These are phyloP conservation scores for Hirtodrosophila duncani DNA, from an alignment of 2,888 invertebrate genomes.

Conservation along the genomic window DNA sequence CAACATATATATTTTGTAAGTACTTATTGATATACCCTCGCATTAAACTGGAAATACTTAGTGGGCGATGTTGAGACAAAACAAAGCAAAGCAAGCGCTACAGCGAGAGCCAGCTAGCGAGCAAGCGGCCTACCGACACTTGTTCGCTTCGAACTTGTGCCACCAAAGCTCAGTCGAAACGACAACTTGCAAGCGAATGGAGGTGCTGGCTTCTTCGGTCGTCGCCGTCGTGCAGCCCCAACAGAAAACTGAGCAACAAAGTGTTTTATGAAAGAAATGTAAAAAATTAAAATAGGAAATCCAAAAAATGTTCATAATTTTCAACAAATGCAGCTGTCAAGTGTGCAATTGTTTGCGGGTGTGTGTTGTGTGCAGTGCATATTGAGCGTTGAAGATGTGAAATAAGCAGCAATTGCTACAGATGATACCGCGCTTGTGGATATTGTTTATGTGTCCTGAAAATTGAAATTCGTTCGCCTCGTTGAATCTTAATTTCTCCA, in stretches of 20 bases:
- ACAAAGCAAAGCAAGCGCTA: constrained; percentile 9
- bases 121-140: constrained; percentile 68
- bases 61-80: constrained; percentile 1
- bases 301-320: constrained; percentile 30
- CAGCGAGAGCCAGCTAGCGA: constrained; percentile 12
- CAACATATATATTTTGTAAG: no score
- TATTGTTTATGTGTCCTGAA: constrained; percentile 42
- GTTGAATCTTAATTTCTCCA: constrained; percentile 23
- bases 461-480: constrained; percentile 9
- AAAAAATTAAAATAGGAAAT: constrained; percentile 26
- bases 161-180: constrained; percentile 78
- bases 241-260: constrained; percentile 29
- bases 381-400: constrained; percentile 19
- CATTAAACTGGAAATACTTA: constrained; percentile 54
- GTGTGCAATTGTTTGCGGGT: constrained; percentile 22
- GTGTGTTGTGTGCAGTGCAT: constrained; percentile 25
- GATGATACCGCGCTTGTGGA: background rate
- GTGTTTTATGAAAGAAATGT: constrained; percentile 63
- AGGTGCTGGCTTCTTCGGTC: constrained; percentile 73
- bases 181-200: constrained; percentile 78
- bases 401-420: constrained; percentile 11
- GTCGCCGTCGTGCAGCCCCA: constrained; percentile 56
- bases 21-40: no score
- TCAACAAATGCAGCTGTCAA: constrained; percentile 57
- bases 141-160: constrained; percentile 67